Evolutionary conservation across 2,888 invertebrate species (phyloP).

Genomic region (Zele albiditarsus): DNA sequence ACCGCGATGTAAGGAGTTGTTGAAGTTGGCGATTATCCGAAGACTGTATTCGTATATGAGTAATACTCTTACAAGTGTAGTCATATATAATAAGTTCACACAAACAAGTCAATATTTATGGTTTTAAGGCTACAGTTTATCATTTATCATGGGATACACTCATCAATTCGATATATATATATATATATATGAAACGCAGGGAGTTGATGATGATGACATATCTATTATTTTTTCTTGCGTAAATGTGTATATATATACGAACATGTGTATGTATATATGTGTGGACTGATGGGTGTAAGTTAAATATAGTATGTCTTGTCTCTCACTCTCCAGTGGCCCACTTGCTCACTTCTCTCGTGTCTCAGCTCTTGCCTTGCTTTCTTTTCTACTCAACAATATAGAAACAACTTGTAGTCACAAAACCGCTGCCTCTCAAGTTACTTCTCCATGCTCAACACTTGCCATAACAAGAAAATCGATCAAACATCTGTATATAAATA

Average conservation of each 20-base stretch:
- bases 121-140: too few relatives aligned
- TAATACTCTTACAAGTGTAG: too few relatives aligned
- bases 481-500: too few relatives aligned
- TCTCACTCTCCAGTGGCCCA: conserved; percentile 65
- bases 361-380: conserved; percentile 33
- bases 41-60: too few relatives aligned
- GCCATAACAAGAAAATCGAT: neutral
- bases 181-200: too few relatives aligned
- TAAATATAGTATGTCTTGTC: conserved; percentile 50
- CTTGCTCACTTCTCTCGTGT: conserved; percentile 53
- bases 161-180: too few relatives aligned
- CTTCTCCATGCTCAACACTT: neutral
- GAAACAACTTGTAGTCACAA: conserved; percentile 10
- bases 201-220: neutral
- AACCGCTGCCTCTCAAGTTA: conserved; percentile 17
- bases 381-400: conserved; percentile 25
- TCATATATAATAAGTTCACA: too few relatives aligned
- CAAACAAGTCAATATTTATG: too few relatives aligned
- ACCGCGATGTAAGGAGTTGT: too few relatives aligned
- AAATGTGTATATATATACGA: neutral
- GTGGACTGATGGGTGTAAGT: conserved; percentile 23
- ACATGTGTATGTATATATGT: neutral
- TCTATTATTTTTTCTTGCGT: neutral
- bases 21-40: too few relatives aligned
- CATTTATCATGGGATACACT: too few relatives aligned